phyloP scores from a whole-genome alignment of 2,113 vertebrate species.

The Synchiropus splendidus region DNA sequence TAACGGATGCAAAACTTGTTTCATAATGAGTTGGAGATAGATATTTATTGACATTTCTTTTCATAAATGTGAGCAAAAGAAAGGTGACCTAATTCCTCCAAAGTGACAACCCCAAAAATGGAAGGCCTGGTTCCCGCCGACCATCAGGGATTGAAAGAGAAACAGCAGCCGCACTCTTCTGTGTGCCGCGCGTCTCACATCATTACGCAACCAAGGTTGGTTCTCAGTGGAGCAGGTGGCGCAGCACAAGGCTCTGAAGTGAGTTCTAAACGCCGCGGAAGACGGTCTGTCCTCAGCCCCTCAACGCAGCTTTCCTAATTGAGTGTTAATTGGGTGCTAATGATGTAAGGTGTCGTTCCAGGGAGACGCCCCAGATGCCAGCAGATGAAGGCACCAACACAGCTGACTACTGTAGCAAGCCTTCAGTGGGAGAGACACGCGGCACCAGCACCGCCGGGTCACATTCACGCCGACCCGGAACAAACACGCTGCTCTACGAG shows the following conservation, averaged over 20 bases:
- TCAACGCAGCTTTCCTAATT: constrained; percentile 52
- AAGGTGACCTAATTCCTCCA: too few relatives aligned
- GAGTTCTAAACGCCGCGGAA: constrained; percentile 42
- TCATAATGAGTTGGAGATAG: too few relatives aligned
- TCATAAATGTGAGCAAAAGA: too few relatives aligned
- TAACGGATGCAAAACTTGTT: too few relatives aligned
- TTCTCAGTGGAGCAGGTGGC: constrained; percentile 42
- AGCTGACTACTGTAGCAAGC: too few relatives aligned
- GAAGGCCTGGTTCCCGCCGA: background rate
- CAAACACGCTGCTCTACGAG: constrained; percentile 21
- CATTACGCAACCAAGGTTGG: background rate
- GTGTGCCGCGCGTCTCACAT: too few relatives aligned
- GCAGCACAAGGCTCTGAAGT: constrained; percentile 27
- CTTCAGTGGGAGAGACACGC: too few relatives aligned
- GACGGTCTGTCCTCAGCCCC: constrained; percentile 44
- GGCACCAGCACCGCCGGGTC: too few relatives aligned
- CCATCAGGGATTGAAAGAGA: background rate
- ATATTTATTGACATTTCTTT: too few relatives aligned
- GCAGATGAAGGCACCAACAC: constrained; percentile 32
- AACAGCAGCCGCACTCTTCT: background rate
- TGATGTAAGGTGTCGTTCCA: constrained; percentile 56
- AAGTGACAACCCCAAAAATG: too few relatives aligned
- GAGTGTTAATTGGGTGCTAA: constrained; percentile 69
- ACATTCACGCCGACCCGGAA: constrained; percentile 14
- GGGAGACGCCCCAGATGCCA: constrained; percentile 56